phyloP scores from a whole-genome alignment of 2,888 invertebrate genomes.

The Melikaiella ostensackeni region DNA sequence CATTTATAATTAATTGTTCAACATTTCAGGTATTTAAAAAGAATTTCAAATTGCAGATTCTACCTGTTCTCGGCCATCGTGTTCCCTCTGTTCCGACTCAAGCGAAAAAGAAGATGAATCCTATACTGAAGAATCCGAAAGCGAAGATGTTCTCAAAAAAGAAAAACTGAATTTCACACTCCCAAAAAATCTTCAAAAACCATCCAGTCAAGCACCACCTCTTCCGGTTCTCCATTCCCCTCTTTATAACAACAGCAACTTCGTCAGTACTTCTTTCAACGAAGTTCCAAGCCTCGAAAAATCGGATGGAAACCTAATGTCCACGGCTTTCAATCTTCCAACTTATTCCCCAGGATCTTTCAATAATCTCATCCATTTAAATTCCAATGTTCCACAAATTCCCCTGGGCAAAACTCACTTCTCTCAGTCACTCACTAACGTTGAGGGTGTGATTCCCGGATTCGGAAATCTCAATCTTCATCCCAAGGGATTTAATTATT shows the following conservation, averaged over 20 bases:
- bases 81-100: constrained; percentile 82
- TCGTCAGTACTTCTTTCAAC: constrained; percentile 69
- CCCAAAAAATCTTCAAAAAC: constrained; percentile 75
- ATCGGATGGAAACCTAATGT: constrained; percentile 59
- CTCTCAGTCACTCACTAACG: constrained; percentile 45
- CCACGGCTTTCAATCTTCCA: constrained; percentile 62
- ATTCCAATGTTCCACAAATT: neutral
- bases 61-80: constrained; percentile 85
- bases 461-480: constrained; percentile 43
- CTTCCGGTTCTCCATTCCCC: constrained; percentile 64
- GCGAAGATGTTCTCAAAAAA: constrained; percentile 65
- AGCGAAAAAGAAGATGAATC: constrained; percentile 75
- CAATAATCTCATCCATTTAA: constrained; percentile 13
- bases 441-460: constrained; percentile 48
- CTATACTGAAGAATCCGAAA: constrained; percentile 74
- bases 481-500: neutral
- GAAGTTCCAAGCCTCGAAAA: constrained; percentile 54
- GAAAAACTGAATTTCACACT: constrained; percentile 69
- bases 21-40: constrained; percentile 43
- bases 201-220: constrained; percentile 74
- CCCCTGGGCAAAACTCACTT: constrained; percentile 28
- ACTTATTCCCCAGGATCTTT: constrained; percentile 46
- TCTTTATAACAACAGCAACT: constrained; percentile 59
- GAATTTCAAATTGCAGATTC: constrained; percentile 80
- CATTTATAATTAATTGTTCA: neutral